Evolutionary conservation across 2,113 vertebrate genomes (phyloP), one percentile per base, ranked within the genome.

Genomic region (Podarcis muralis): DNA sequence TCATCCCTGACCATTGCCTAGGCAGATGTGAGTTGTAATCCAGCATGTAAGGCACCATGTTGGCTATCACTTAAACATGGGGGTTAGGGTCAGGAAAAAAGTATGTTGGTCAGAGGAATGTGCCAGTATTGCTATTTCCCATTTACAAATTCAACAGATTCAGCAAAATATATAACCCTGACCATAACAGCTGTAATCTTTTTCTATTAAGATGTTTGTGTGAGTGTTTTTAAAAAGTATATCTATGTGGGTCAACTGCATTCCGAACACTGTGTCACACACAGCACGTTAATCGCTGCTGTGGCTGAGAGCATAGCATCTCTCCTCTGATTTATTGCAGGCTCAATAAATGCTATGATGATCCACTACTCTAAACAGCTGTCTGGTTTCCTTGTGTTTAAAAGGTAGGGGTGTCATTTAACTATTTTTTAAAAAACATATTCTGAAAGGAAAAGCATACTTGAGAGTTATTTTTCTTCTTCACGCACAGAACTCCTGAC

Each of bases 261-360:
- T 25, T 77, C 65, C 23, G 59, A 90, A 71, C 32, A 62, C 13
- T 3, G 59, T 88, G 79, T 69, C 20, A 84, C 71, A 37, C 20
- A 84, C 71, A 37, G 6, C 40, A 1, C 88, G 25, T 89, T 69
- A 81, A 80, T 91, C 77, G 77, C 92, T 83, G 75, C 90, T 88
- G 77, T 78, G 62, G 88, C 71, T 88, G 81, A 92, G 71, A 87
- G 82, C 65, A 86, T 62, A 87, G 40, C 35, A 66, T 66, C 74
- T 91, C 89, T 92, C 65, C 81, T 91, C 88, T 80, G 85, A 82
- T 89, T 81, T 81, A 81, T 71, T 93, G 62, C 40, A 83, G 91
- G 89, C 86, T 94, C 82, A 96, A 95, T 96, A 95, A 96, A 96
- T 91, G 86, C 37, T 95, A 95, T 94, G 94, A 74, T 94, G 93